phyloP scores from a whole-genome alignment of 1,140 invertebrate species.

The Ridgeia piscesae region DNA sequence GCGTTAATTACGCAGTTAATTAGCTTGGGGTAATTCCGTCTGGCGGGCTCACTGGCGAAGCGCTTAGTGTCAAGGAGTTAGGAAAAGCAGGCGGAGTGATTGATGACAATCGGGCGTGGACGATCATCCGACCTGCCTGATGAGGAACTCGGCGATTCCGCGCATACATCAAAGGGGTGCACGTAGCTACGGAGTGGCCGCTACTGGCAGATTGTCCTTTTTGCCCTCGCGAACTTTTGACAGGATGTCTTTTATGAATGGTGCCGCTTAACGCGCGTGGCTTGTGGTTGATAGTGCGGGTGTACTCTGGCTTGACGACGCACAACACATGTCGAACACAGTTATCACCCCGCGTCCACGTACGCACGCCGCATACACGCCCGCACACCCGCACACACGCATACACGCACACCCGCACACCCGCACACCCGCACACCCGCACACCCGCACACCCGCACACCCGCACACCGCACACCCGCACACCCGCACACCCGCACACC shows the following conservation, averaged over 20 bases:
- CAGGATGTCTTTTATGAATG: not conserved
- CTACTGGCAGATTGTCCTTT: not conserved
- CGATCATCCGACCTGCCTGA: not conserved
- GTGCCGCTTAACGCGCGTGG: not conserved
- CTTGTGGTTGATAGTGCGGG: not conserved
- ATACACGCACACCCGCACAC: no score
- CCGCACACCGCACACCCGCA: no score
- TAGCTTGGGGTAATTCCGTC: not conserved
- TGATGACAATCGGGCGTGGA: not conserved
- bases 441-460: no score
- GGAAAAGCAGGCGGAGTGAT: not conserved
- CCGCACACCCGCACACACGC: not conserved
- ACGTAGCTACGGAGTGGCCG: not conserved
- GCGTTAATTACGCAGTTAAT: slow-evolving; percentile 1
- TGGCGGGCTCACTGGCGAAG: not conserved
- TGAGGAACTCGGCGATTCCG: not conserved
- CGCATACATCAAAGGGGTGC: not conserved
- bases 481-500: no score
- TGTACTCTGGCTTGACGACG: not conserved
- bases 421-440: no score
- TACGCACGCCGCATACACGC: not conserved
- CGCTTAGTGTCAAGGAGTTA: not conserved
- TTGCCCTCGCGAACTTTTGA: not conserved
- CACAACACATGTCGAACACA: not conserved
- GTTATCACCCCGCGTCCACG: not conserved